A percentile compares a stretch with the other conserved stretches of the same genome.
Conservation (phyloP, 2,888 invertebrate genomes). For the Drosophila pegasa region DNA sequence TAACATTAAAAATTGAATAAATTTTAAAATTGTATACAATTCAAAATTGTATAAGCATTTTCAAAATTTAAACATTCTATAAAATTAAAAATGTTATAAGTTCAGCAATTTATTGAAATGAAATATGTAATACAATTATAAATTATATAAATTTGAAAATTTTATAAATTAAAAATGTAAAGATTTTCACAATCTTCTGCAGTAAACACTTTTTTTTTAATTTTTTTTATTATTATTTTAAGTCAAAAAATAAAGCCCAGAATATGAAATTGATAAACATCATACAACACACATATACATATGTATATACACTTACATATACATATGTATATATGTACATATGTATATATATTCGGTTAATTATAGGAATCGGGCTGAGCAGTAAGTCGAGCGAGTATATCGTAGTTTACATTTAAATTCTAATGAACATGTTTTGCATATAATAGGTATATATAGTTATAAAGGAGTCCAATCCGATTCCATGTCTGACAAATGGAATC, state of each 20-base stretch:
- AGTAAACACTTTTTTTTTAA: constrained; percentile 2
- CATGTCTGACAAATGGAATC: background rate
- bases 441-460: background rate
- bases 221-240: too few species aligned
- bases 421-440: constrained; percentile 59
- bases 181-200: too few species aligned
- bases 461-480: background rate
- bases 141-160: too few species aligned
- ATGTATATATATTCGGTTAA: background rate
- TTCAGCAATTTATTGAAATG: too few species aligned
- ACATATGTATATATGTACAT: background rate
- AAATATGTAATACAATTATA: too few species aligned
- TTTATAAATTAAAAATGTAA: too few species aligned
- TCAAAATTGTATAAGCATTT: too few species aligned
- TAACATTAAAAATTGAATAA: too few species aligned
- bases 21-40: too few species aligned
- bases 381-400: constrained; percentile 49
- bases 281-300: background rate
- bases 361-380: constrained; percentile 24
- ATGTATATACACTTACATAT: constrained; percentile 12
- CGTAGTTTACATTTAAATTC: constrained; percentile 30
- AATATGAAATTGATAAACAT: background rate
- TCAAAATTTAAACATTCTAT: too few species aligned
- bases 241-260: constrained; percentile 1
- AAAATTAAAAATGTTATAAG: too few species aligned